phyloP scores from a whole-genome alignment of 2,113 vertebrate species.

The Paralichthys olivaceus region DNA sequence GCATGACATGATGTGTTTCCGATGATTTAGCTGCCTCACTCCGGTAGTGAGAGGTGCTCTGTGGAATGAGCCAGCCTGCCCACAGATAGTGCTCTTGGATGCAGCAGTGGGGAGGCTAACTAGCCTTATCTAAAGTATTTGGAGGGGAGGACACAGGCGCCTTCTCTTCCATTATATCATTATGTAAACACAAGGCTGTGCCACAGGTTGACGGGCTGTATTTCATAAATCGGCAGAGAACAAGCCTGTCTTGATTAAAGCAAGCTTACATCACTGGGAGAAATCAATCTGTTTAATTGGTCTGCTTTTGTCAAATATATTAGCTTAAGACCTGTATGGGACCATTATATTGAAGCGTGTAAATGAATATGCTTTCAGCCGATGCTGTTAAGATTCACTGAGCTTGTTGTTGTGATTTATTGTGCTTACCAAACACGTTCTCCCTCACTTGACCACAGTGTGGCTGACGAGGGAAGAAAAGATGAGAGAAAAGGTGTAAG shows the following conservation, averaged over 20 bases:
- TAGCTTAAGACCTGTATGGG: slow-evolving; percentile 62
- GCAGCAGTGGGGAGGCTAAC: slow-evolving; percentile 62
- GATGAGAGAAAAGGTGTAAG: slow-evolving; percentile 27
- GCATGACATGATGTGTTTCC: slow-evolving; percentile 63
- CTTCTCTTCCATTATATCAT: slow-evolving; percentile 80
- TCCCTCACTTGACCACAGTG: slow-evolving; percentile 49
- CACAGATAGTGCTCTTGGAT: slow-evolving; percentile 61
- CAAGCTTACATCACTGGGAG: slow-evolving; percentile 71
- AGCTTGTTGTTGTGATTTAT: slow-evolving; percentile 71
- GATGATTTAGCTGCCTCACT: slow-evolving; percentile 68
- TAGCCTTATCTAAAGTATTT: slow-evolving; percentile 81
- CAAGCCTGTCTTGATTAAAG: slow-evolving; percentile 67
- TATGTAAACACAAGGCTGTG: slow-evolving; percentile 73
- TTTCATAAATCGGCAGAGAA: slow-evolving; percentile 70
- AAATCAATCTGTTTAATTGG: slow-evolving; percentile 79
- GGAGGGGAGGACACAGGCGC: slow-evolving; percentile 75
- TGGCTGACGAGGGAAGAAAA: slow-evolving; percentile 37
- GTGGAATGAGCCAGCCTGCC: slow-evolving; percentile 69
- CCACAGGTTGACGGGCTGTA: slow-evolving; percentile 70
- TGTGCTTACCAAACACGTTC: slow-evolving; percentile 69
- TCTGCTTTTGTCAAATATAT: slow-evolving; percentile 75
- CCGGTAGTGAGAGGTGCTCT: slow-evolving; percentile 67
- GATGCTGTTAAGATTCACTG: slow-evolving; percentile 44
- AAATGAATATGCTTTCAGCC: slow-evolving; percentile 69
- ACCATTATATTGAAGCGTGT: slow-evolving; percentile 58